Base-by-base conservation (phyloP, 37 sponge, comb jelly and placozoan genomes). In the Geodia barretti region DNA sequence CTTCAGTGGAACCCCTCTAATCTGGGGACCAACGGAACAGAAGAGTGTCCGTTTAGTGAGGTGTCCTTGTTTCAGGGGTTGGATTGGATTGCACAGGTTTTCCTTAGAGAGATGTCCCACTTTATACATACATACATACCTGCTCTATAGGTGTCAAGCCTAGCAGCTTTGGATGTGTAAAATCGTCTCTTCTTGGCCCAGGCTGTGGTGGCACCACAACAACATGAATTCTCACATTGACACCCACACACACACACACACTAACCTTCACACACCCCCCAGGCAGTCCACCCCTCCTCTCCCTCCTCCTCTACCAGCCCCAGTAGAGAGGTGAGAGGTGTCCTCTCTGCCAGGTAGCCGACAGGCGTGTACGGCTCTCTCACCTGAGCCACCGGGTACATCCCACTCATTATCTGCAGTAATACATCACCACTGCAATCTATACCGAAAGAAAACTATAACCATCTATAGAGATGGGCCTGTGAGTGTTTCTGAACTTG, bases 351-450 rank as follows among this genome's bases (percentile, higher is more conserved):
- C n/a, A 98, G 70, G 83, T 96, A 98, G 11, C 93, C 95, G 23
- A 98, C 95, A 2, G 87, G 72, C 30, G 91, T 91, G 84, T 94
- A 98, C 21, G 99, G 99, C 84, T 98, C 99, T 33, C 91, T 64
- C 30, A 96, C 95, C 82, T 98, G 99, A 31, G 99, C 93, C 20
- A 98, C 76, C 1, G 99, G 99, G 78, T 91, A 98, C 59, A 96
- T 89, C 37, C 99, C 96, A 66, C 94, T 88, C 31, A 96, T 38
- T 30, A 96, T 78, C 95, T 94, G 47, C 1, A 72, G 39, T 8
- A 62, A 26, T 1, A 61, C 21, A 72, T 47, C 54, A 47, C n/a
- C n/a, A n/a, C n/a, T n/a, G n/a, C n/a, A n/a, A n/a, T n/a, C n/a
- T n/a, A n/a, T n/a, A n/a, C n/a, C n/a, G n/a, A n/a, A n/a, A n/a